phyloP scores from a whole-genome alignment of 2,888 invertebrate species.

The Drosophila differens region DNA sequence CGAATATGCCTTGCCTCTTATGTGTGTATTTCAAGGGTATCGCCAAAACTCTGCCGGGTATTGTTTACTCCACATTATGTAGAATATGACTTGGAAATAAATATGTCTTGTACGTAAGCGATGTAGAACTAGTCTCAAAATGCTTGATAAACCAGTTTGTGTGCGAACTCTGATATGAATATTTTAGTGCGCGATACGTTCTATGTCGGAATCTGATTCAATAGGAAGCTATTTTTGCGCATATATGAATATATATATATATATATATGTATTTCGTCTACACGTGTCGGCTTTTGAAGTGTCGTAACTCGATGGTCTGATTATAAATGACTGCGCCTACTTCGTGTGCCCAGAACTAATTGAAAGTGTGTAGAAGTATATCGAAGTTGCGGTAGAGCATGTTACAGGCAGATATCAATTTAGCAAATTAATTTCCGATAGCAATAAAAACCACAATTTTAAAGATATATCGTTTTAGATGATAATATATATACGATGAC shows the following conservation, averaged over 20 bases:
- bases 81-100: constrained; percentile 5
- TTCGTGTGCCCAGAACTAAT: neutral
- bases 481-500: too few species aligned
- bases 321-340: constrained; percentile 22
- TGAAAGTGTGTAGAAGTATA: neutral
- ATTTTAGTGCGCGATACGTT: neutral
- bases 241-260: neutral
- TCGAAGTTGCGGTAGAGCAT: neutral
- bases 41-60: constrained; percentile 6
- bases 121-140: constrained; percentile 43
- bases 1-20: neutral
- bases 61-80: constrained; percentile 9
- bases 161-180: constrained; percentile 36
- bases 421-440: too few species aligned
- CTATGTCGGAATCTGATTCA: neutral
- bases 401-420: neutral
- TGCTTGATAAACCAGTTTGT: constrained; percentile 45
- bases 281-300: constrained; percentile 37
- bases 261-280: constrained; percentile 22
- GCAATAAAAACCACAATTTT: neutral
- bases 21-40: constrained; percentile 9
- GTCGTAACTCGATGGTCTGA: constrained; percentile 25
- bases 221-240: neutral
- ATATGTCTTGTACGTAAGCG: constrained; percentile 19
- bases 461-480: neutral